Evolutionary conservation across 2,888 invertebrate genomes (phyloP).

Genomic region (Corbicula japonica): DNA sequence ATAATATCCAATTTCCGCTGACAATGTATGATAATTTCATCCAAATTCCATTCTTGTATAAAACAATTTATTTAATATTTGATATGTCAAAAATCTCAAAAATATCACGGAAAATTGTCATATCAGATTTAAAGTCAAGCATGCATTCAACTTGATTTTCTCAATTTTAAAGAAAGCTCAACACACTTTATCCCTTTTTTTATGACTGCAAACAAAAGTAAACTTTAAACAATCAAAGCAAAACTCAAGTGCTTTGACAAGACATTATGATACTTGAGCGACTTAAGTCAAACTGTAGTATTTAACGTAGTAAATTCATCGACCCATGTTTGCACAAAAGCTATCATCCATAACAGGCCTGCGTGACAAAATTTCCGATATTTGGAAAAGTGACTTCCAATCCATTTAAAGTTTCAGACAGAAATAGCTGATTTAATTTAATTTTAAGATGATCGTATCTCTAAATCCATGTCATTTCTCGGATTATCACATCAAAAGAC

Average conservation of each 20-base stretch:
- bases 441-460: too few relatives aligned
- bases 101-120: too few relatives aligned
- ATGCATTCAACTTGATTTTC: constrained; percentile 10
- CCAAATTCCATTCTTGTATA: too few relatives aligned
- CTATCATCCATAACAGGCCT: constrained; percentile 3
- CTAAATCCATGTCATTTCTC: constrained; percentile 32
- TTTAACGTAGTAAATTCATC: constrained; percentile 27
- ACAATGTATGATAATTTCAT: too few relatives aligned
- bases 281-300: constrained; percentile 27
- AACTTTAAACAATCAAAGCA: constrained; percentile 19
- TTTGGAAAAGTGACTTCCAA: too few relatives aligned
- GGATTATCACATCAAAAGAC: constrained; percentile 12
- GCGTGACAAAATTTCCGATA: constrained; percentile 7
- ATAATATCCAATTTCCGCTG: too few relatives aligned
- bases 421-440: too few relatives aligned
- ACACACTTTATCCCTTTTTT: constrained; percentile 21
- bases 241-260: constrained; percentile 13
- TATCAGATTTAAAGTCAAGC: constrained; percentile 8
- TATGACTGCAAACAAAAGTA: constrained; percentile 9
- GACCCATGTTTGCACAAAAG: constrained; percentile 2
- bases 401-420: too few relatives aligned
- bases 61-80: too few relatives aligned
- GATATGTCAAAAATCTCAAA: too few relatives aligned
- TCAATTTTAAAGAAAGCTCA: constrained; percentile 4
- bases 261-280: constrained; percentile 9